These are phyloP conservation scores for Poeciliopsis occidentalis DNA, from an alignment of 2,113 vertebrate genomes.

Conservation along the genomic window DNA sequence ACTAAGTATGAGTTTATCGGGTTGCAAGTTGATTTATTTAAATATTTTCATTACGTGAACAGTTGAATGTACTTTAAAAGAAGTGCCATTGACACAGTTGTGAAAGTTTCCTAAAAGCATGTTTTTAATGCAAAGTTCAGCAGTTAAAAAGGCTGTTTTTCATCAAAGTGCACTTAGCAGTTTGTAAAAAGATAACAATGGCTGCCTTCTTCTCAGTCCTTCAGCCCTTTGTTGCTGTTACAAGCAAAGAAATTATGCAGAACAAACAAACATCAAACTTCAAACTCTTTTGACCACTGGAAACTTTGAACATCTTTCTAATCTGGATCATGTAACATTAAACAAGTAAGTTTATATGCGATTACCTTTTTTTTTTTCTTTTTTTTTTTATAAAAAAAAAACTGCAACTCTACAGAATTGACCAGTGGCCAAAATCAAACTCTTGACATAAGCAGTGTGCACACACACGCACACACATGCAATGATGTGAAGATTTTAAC, in stretches of 20 bases:
- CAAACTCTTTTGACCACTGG: neutral
- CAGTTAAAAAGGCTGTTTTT: neutral
- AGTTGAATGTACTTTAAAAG: neutral
- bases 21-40: neutral
- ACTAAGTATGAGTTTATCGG: neutral
- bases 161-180: neutral
- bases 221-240: neutral
- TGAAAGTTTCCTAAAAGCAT: too few species aligned
- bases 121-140: neutral
- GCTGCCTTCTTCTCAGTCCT: neutral
- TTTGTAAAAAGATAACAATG: neutral
- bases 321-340: neutral
- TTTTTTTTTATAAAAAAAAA: too few species aligned
- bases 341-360: neutral
- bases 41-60: neutral
- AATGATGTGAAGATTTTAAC: too few species aligned
- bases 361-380: neutral
- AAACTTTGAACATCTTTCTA: neutral
- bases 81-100: neutral
- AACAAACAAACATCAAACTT: neutral
- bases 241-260: neutral
- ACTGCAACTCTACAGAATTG: neutral
- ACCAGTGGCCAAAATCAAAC: neutral
- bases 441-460: neutral
- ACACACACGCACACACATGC: too few species aligned